phyloP scores from a whole-genome alignment of 2,113 vertebrate genomes.

The Drymodes brunneopygia region DNA sequence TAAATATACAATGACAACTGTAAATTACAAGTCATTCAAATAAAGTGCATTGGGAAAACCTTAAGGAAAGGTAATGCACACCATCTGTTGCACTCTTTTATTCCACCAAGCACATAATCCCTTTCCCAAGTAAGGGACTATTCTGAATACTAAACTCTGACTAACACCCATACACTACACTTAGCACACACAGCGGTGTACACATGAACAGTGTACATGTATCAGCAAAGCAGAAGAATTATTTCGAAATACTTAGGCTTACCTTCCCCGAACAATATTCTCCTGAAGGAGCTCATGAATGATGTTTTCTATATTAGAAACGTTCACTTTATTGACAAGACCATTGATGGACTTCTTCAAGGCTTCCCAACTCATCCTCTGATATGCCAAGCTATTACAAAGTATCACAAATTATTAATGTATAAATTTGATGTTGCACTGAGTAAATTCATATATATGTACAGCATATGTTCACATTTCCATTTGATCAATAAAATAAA shows the following conservation, averaged over 20 bases:
- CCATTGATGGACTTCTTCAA: constrained; percentile 99
- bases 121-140: neutral
- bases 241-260: constrained; percentile 14
- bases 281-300: constrained; percentile 97
- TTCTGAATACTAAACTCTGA: neutral
- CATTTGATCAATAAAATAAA: neutral
- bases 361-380: constrained; percentile 99
- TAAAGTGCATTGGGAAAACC: neutral
- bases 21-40: neutral
- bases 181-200: neutral
- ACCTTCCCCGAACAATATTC: constrained; percentile 96
- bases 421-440: neutral
- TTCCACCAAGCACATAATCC: neutral
- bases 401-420: neutral
- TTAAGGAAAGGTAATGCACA: neutral
- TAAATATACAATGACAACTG: neutral
- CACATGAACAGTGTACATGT: neutral
- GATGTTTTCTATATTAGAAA: constrained; percentile 94
- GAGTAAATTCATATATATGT: neutral
- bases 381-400: constrained; percentile 88
- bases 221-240: neutral
- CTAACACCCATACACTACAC: neutral
- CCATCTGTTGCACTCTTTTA: neutral
- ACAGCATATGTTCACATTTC: neutral
- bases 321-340: constrained; percentile 98